These are phyloP conservation scores for Syritta pipiens DNA, from an alignment of 2,888 invertebrate species.

Conservation along the genomic window DNA sequence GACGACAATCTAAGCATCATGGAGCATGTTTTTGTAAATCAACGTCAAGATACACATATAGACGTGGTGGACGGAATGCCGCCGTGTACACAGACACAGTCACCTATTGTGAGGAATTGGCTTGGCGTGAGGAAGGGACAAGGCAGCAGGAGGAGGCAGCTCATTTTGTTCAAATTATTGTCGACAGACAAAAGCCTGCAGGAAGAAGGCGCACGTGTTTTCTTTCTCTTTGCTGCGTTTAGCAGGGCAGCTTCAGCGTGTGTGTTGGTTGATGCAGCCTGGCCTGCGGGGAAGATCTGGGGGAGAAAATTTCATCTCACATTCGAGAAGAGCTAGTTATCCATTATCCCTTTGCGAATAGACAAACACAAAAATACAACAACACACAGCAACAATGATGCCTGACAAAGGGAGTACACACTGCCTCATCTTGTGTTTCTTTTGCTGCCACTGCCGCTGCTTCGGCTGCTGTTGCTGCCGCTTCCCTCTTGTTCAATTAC, in stretches of 20 bases:
- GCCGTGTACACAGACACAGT: conserved; percentile 1
- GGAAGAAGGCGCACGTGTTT: conserved; percentile 60
- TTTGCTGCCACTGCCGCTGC: not conserved
- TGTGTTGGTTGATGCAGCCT: conserved; percentile 12
- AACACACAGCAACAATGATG: conserved; percentile 48
- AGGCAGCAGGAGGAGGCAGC: conserved; percentile 24
- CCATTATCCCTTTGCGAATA: conserved; percentile 63
- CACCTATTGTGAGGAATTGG: conserved; percentile 36
- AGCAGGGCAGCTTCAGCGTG: not conserved
- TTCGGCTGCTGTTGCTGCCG: not conserved
- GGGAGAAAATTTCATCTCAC: conserved; percentile 49
- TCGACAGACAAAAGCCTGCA: conserved; percentile 64
- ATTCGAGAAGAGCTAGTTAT: conserved; percentile 60
- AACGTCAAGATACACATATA: conserved; percentile 44
- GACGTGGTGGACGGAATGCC: conserved; percentile 13
- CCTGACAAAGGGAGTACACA: conserved; percentile 48
- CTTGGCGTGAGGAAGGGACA: too few relatives aligned
- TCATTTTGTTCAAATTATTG: conserved; percentile 67
- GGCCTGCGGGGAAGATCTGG: conserved; percentile 35
- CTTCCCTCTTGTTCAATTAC: conserved; percentile 63
- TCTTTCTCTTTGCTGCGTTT: conserved; percentile 37
- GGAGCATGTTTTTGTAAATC: conserved; percentile 61
- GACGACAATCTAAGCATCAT: conserved; percentile 60
- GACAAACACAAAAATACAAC: conserved; percentile 52
- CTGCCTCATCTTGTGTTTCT: conserved; percentile 8